phyloP scores from a whole-genome alignment of 1,140 invertebrate species.

The Leguminivora glycinivorella region DNA sequence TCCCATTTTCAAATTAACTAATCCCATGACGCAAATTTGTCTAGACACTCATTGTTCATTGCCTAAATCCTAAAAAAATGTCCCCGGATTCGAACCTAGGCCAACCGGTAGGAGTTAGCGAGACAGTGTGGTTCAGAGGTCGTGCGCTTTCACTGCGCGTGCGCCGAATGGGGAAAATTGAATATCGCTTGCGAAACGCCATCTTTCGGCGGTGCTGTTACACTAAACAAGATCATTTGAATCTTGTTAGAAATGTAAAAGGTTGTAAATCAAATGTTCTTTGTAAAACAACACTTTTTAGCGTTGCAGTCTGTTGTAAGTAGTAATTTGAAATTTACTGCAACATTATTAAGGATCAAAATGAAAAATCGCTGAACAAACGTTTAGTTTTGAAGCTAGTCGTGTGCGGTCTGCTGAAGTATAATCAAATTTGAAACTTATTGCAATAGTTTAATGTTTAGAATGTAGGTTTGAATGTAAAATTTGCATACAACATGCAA shows the following conservation, averaged over 20 bases:
- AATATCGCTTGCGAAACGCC: conserved; percentile 18
- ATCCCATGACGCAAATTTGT: too few relatives aligned
- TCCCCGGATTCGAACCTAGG: neutral
- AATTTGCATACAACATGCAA: neutral
- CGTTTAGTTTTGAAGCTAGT: neutral
- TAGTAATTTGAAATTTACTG: neutral
- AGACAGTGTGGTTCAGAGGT: conserved; percentile 5
- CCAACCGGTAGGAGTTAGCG: neutral
- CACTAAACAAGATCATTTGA: neutral
- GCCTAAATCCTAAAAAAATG: neutral
- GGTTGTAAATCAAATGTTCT: neutral
- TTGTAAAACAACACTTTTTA: neutral
- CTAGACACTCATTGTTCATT: neutral
- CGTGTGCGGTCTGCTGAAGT: neutral
- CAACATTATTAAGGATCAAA: neutral
- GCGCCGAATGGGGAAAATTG: conserved; percentile 15
- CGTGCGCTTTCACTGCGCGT: conserved; percentile 14
- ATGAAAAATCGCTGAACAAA: neutral
- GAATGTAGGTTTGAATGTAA: neutral
- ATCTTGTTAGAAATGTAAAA: neutral
- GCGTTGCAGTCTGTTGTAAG: neutral
- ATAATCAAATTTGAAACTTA: neutral
- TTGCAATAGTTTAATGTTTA: neutral
- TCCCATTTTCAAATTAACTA: too few relatives aligned
- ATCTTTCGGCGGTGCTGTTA: neutral